Percentiles rank a stretch among this genome's conserved stretches.
Evolutionary conservation across 2,113 vertebrate genomes (phyloP).

Genomic region (Gavialis gangeticus): DNA sequence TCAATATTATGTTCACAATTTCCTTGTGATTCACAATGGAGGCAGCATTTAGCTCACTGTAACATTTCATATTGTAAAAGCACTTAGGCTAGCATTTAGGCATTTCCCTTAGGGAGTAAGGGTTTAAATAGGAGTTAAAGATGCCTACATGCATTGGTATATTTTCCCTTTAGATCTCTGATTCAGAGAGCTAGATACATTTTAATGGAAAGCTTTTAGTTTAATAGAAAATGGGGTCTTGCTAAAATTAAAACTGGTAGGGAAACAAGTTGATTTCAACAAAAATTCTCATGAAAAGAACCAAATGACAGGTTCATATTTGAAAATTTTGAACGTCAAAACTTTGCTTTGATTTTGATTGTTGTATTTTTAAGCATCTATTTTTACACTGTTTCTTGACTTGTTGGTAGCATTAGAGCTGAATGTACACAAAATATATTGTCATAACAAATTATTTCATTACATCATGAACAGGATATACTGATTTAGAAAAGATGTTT

Average conservation of each 20-base stretch:
- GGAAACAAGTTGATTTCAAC: background rate
- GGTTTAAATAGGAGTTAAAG: no score
- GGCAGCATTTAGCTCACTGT: accelerated
- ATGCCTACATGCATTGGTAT: no score
- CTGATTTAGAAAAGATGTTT: no score
- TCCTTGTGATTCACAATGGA: background rate
- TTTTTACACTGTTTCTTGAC: background rate
- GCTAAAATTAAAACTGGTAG: no score
- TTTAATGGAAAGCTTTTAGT: background rate
- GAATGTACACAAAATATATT: background rate
- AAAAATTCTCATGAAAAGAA: background rate
- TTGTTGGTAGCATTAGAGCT: background rate
- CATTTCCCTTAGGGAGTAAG: background rate
- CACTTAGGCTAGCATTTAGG: accelerated
- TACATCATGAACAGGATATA: no score
- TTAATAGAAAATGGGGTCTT: no score
- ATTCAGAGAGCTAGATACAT: background rate
- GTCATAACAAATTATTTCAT: background rate
- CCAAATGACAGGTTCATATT: background rate
- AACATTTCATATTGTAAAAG: accelerated
- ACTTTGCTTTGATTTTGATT: background rate
- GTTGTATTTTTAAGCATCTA: background rate
- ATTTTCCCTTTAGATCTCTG: background rate
- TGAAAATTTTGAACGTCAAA: background rate
- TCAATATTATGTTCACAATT: accelerated